Conservation (phyloP, 2,797 vertebrate species). For the Acanthornis magna region DNA sequence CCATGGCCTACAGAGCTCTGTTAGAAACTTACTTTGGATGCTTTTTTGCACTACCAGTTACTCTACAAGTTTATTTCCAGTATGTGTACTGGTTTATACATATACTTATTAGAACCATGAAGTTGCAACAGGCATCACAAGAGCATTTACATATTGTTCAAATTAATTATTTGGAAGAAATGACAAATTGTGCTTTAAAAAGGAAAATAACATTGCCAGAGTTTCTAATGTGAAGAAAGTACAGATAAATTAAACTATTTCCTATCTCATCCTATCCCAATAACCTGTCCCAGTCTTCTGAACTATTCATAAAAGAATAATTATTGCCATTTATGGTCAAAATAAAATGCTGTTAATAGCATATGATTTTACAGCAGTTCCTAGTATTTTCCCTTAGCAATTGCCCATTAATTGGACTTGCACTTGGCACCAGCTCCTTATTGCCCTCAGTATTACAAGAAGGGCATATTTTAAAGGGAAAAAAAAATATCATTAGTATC, state of each 20-base stretch:
- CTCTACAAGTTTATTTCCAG: neutral
- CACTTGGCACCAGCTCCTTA: constrained; percentile 38
- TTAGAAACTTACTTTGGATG: neutral
- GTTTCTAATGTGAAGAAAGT: constrained; percentile 31
- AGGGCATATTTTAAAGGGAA: neutral
- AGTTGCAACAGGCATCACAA: neutral
- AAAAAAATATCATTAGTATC: neutral
- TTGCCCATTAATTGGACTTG: constrained; percentile 57
- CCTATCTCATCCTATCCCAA: constrained; percentile 12
- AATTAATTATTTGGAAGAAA: neutral
- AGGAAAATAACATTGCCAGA: neutral
- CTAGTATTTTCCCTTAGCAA: constrained; percentile 21
- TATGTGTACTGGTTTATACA: neutral
- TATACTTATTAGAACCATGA: neutral
- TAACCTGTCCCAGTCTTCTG: neutral
- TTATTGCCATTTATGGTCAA: constrained; percentile 42
- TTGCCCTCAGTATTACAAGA: neutral
- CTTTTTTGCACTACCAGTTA: neutral
- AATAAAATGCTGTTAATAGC: constrained; percentile 38
- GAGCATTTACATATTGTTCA: neutral
- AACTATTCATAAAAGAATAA: constrained; percentile 63
- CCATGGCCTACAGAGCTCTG: neutral
- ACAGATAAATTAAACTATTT: constrained; percentile 31
- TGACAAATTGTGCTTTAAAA: constrained; percentile 9
- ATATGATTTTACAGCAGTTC: constrained; percentile 39